Evolutionary conservation across 2,113 vertebrate species (phyloP), one percentile per base, ranked within the genome.

Genomic region (Chaetodon auriga): DNA sequence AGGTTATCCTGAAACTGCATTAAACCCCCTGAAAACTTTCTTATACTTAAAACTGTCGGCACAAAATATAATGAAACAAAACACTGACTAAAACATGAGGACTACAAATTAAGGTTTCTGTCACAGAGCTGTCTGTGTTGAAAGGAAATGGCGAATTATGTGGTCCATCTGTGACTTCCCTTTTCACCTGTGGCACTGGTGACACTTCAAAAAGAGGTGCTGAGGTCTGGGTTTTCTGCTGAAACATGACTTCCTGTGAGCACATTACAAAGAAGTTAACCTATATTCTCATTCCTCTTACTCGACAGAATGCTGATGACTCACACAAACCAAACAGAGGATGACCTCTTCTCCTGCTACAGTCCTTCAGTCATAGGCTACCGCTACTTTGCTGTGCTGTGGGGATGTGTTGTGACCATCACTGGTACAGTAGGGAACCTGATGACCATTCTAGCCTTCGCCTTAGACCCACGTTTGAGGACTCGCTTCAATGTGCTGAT

Each of bases 401-500:
- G 95, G 97, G 97, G 97, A 1, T 95, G 92, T 13, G 66, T 84
- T 30, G 97, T 97, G 71, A 92, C 94, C 13, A 43, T 95, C 66
- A 94, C 93, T 0, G 97, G 97, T 57, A 97, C 96, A 0, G 35
- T 95, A 53, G 97, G 97, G 38, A 98, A 97, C 25, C 68, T 96
- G 76, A 91, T 98, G 93, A 98, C 97, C 14, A 69, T 97, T 19
- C 86, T 97, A 36, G 96, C 95, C 66, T 96, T 97, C n/a, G 87
- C 71, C 51, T 48, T 88, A 0, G 95, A 96, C 71, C 53, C 87
- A 49, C 95, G 89, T 36, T 92, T 97, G 78, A 93, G 95, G 19
- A 97, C 96, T 8, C 96, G 92, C 69, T 97, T 98, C 92, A 98
- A 97, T 25, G 92, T 96, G 45, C 96, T 98, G 60, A 97, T 97